Conservation (phyloP, 2,797 vertebrate species). For the Limnodromus scolopaceus region DNA sequence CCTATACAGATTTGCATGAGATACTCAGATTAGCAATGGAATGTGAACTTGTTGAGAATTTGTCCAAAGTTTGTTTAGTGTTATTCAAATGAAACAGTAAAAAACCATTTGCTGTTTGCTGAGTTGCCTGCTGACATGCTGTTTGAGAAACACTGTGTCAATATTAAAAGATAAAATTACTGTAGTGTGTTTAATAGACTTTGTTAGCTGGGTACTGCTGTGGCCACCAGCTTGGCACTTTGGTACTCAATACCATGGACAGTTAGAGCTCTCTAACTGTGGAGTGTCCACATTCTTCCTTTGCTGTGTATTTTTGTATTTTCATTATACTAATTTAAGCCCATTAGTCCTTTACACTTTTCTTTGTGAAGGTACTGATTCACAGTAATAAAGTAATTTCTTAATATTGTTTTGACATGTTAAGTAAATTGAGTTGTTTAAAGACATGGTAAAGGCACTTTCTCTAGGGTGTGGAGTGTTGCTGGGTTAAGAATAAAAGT, state of each 20-base stretch:
- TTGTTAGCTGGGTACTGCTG: not conserved
- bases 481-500: not conserved
- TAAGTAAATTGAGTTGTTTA: not conserved
- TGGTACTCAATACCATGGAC: not conserved
- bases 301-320: not conserved
- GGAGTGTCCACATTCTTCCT: not conserved
- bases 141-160: not conserved
- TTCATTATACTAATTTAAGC: not conserved
- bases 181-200: not conserved
- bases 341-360: not conserved
- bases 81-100: not conserved
- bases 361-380: not conserved
- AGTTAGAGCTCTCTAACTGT: not conserved
- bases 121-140: not conserved
- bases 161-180: not conserved
- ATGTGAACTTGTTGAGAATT: not conserved
- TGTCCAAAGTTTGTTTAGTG: not conserved
- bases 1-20: not conserved
- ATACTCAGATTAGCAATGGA: not conserved
- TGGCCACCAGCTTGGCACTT: not conserved
- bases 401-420: not conserved
- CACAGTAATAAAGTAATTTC: not conserved
- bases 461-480: not conserved
- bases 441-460: not conserved
- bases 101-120: not conserved